Conservation (phyloP, 1,140 invertebrate species). For the Sitobion miscanthi region DNA sequence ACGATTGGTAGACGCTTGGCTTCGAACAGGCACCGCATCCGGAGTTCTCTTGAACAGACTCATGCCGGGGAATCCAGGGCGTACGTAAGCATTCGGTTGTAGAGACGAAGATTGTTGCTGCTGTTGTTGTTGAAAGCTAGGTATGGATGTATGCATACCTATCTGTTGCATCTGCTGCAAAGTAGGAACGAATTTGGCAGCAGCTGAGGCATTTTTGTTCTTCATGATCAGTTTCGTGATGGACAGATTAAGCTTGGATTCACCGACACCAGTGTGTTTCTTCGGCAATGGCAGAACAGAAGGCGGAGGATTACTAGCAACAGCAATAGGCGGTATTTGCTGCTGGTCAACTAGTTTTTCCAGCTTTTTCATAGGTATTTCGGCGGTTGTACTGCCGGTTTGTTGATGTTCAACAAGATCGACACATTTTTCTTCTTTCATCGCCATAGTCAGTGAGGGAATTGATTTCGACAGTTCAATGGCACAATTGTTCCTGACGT, state of each 20-base stretch:
- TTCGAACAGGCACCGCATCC: not conserved
- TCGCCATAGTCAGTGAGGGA: too few relatives aligned
- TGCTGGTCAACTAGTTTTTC: slow-evolving; percentile 36
- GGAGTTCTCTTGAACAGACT: not conserved
- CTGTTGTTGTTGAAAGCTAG: slow-evolving; percentile 14
- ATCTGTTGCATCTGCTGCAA: slow-evolving; percentile 47
- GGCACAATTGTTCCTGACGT: slow-evolving; percentile 2
- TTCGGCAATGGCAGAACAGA: not conserved
- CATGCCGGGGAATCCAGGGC: slow-evolving; percentile 19
- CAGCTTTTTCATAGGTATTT: slow-evolving; percentile 57
- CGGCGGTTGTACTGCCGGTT: not conserved
- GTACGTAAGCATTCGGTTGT: not conserved
- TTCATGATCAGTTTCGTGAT: slow-evolving; percentile 44
- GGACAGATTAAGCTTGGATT: slow-evolving; percentile 45
- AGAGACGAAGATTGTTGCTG: not conserved
- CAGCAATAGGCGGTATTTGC: not conserved
- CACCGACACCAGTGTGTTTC: not conserved
- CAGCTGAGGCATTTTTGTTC: slow-evolving; percentile 15
- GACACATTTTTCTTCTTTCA: not conserved
- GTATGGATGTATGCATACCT: slow-evolving; percentile 50
- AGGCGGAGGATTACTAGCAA: not conserved
- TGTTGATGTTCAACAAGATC: not conserved
- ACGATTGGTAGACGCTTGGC: slow-evolving; percentile 29
- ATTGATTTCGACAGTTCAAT: not conserved
- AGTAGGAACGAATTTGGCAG: slow-evolving; percentile 40